Percentiles rank a stretch among this genome's conserved stretches.
Conservation (phyloP, 2,113 vertebrate species). For the Calyptomena viridis region DNA sequence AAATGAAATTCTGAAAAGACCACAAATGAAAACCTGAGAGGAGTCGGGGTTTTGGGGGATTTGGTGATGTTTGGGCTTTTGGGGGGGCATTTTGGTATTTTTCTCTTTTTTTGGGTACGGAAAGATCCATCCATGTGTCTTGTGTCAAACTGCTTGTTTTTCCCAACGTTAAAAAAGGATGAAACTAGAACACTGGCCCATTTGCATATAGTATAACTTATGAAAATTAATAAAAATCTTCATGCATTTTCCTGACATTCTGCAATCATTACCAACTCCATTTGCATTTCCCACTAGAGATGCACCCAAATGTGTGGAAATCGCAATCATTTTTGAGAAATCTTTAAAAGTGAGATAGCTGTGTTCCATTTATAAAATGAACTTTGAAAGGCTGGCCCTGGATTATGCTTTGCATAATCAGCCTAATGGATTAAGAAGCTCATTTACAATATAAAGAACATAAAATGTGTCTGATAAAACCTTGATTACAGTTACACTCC, state of each 20-base stretch:
- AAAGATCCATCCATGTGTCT: neutral
- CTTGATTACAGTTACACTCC: slow-evolving; percentile 5
- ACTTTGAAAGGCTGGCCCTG: neutral
- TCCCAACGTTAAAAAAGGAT: neutral
- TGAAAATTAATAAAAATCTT: slow-evolving; percentile 10
- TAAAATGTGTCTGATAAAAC: slow-evolving; percentile 4
- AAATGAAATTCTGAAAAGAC: neutral
- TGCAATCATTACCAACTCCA: slow-evolving; percentile 21
- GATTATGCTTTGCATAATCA: slow-evolving; percentile 54
- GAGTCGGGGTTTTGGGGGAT: accelerated
- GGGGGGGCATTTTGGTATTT: too few relatives aligned
- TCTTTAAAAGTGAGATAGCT: slow-evolving; percentile 23
- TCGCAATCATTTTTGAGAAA: neutral
- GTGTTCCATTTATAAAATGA: slow-evolving; percentile 42
- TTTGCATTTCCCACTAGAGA: slow-evolving; percentile 55
- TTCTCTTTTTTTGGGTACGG: neutral
- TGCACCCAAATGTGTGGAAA: slow-evolving; percentile 11
- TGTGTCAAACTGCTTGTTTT: neutral
- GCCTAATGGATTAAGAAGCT: slow-evolving; percentile 42
- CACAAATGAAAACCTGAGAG: neutral
- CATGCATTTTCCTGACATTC: neutral
- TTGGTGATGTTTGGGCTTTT: too few relatives aligned
- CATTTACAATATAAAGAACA: slow-evolving; percentile 48
- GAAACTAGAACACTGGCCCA: neutral
- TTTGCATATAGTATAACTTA: neutral